Conservation (phyloP, 2,113 vertebrate species). For the Catagonus wagneri region DNA sequence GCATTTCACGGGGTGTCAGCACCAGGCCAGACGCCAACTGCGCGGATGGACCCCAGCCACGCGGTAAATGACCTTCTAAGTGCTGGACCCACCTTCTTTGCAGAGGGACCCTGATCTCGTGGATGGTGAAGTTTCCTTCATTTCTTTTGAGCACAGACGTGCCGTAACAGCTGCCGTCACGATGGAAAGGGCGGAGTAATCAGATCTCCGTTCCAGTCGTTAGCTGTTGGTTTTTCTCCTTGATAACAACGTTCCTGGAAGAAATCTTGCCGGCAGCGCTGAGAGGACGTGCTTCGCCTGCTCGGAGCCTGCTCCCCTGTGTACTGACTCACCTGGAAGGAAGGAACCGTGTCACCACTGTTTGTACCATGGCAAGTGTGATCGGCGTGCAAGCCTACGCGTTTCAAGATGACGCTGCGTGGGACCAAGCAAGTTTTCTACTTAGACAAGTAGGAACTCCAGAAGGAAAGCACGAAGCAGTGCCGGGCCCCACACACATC, state of each 20-base stretch:
- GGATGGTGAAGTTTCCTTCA: background rate
- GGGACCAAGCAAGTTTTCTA: background rate
- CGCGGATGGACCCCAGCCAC: too few relatives aligned
- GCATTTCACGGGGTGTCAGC: constrained; percentile 87
- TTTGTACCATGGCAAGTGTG: background rate
- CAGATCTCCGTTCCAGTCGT: background rate
- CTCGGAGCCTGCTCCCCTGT: fast-evolving
- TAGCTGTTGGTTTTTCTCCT: background rate
- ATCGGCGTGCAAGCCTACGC: background rate
- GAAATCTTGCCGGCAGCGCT: background rate
- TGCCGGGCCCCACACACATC: fast-evolving
- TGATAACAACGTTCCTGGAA: background rate
- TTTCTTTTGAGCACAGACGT: background rate
- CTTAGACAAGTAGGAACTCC: background rate
- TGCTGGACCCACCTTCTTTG: background rate
- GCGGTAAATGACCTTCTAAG: too few relatives aligned
- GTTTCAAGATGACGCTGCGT: background rate
- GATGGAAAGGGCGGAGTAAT: background rate
- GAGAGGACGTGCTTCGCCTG: fast-evolving
- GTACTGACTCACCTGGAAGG: fast-evolving
- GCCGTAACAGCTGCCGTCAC: fast-evolving
- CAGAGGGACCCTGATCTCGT: background rate
- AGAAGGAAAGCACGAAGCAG: background rate
- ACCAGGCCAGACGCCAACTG: constrained; percentile 89
- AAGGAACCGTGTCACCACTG: fast-evolving